Conservation (phyloP, 2,888 invertebrate species). For the Perithous albicinctus region DNA sequence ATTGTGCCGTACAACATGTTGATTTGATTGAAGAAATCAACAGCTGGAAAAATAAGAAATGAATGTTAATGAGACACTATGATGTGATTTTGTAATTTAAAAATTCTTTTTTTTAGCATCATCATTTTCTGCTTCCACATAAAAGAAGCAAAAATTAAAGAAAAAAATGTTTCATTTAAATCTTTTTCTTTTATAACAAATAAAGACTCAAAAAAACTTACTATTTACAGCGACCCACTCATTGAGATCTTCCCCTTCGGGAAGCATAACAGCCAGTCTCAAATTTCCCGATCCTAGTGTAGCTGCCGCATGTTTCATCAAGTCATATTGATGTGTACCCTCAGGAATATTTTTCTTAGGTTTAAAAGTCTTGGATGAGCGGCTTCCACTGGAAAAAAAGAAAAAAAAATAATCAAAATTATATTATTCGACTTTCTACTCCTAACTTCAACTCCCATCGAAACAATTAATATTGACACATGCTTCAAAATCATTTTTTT, state of each 20-base stretch:
- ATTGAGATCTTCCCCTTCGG: conserved; percentile 99
- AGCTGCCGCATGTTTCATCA: conserved; percentile 99
- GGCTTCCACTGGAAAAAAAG: conserved; percentile 89
- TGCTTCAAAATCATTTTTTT: too few relatives aligned
- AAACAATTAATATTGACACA: too few relatives aligned
- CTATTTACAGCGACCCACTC: conserved; percentile 99
- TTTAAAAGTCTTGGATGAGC: conserved; percentile 98
- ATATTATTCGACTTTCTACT: background rate
- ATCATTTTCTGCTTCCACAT: too few relatives aligned
- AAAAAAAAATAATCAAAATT: conserved; percentile 51
- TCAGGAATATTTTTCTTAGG: conserved; percentile 99
- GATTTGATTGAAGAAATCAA: conserved; percentile 99
- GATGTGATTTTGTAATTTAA: background rate
- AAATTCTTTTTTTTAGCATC: too few relatives aligned
- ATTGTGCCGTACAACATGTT: conserved; percentile 99
- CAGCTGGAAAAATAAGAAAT: conserved; percentile 88
- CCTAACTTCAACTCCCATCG: too few relatives aligned
- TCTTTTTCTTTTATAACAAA: background rate
- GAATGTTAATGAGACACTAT: background rate
- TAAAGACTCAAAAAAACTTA: conserved; percentile 86
- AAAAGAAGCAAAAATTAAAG: too few relatives aligned
- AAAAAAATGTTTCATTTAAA: background rate
- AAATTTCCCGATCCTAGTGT: conserved; percentile 99
- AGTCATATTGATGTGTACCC: conserved; percentile 99
- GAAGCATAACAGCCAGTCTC: conserved; percentile 97